Evolutionary conservation across 2,888 invertebrate species (phyloP).

Genomic region (Oscheius sp.): DNA sequence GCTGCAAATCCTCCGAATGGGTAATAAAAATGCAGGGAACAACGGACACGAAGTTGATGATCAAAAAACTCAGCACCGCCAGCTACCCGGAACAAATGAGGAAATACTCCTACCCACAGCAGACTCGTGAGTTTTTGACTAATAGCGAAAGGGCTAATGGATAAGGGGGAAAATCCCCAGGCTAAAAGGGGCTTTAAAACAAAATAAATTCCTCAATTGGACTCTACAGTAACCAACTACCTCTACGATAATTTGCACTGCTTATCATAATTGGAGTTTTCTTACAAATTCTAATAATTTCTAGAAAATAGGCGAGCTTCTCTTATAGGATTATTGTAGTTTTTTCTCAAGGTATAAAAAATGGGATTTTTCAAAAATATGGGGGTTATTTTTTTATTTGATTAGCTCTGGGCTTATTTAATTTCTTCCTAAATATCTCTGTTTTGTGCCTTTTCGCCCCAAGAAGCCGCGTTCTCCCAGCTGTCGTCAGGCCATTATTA

Average conservation of each 20-base stretch:
- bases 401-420: not conserved
- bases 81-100: constrained; percentile 9
- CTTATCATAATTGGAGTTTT: not conserved
- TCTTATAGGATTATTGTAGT: not conserved
- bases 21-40: not conserved
- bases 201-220: not conserved
- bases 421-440: not conserved
- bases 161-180: not conserved
- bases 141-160: not conserved
- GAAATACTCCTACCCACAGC: not conserved
- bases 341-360: not conserved
- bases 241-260: not conserved
- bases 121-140: not conserved
- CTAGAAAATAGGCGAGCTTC: not conserved
- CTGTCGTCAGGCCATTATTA: constrained; percentile 18
- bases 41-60: constrained; percentile 20
- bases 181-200: not conserved
- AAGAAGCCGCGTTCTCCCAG: not conserved
- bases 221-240: too few species aligned
- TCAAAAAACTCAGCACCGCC: constrained; percentile 13
- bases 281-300: not conserved
- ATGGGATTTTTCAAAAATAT: not conserved
- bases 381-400: not conserved
- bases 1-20: not conserved
- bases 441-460: too few species aligned